Base-by-base conservation (phyloP, 1,140 invertebrate genomes). In the Cyrtorhinus lividipennis region DNA sequence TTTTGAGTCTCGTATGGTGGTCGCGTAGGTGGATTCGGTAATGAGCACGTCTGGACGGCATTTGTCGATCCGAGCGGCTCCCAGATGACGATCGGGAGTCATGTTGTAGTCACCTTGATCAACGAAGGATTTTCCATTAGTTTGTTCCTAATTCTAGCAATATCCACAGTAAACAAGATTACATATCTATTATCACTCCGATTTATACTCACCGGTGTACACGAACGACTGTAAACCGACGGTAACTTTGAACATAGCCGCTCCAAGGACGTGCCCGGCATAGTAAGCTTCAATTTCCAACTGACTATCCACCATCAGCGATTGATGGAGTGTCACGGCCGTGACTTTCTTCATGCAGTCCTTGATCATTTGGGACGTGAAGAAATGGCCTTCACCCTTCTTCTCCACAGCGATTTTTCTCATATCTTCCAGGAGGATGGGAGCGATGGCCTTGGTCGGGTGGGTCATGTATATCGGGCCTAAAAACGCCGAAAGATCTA, bases 401-500 rank as follows among this genome's bases (percentile, higher is more conserved):
- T 90, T 84, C 71, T 99, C 96, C 0, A 98, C 95, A 13, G 92
- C 89, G 8, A 99, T 85, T 78, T 89, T 90, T 64, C 87, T 78
- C 87, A 90, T 89, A 68, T 90, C 88, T 72, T 90, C 95, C 59
- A 99, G 76, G 3, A 99, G 78, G 68, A 99, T 98, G 5, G 97
- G 97, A 48, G 92, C 94, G 67, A 99, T 99, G 10, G 97, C 97
- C 81, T 99, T 99, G 1, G 97, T 99, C 2, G 97, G 97, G 77
- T 98, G 93, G 0, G 97, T 99, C 97, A 99, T 99, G 70, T 98
- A 99, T 69, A 99, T 97, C 2, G 96, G 96, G 0, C 97, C 97
- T 64, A 86, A 88, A 53, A n/a, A n/a, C n/a, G n/a, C n/a, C n/a
- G n/a, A n/a, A n/a, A n/a, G n/a, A n/a, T n/a, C n/a, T n/a, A n/a